A percentile compares a stretch with the other conserved stretches of the same genome.
These are phyloP conservation scores for Ranitomeya variabilis DNA, from an alignment of 2,113 vertebrate species.

Conservation along the genomic window DNA sequence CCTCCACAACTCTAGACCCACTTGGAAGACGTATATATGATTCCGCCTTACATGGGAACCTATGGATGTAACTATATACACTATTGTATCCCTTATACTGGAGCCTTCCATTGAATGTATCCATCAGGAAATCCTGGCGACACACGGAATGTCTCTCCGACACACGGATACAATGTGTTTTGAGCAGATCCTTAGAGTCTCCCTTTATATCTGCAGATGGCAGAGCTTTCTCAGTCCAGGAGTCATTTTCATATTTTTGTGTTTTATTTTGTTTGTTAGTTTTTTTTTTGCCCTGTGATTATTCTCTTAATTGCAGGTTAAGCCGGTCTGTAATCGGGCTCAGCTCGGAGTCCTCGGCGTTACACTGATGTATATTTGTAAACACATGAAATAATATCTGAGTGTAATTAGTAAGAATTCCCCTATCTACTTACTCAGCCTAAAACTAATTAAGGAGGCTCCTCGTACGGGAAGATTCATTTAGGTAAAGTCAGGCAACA, in stretches of 20 bases:
- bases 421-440: not conserved
- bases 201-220: not conserved
- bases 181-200: not conserved
- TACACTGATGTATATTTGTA: constrained; percentile 40
- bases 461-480: not conserved
- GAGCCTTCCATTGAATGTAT: too few species aligned
- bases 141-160: too few species aligned
- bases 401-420: constrained; percentile 41
- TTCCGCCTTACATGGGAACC: too few species aligned
- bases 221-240: not conserved
- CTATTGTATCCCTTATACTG: too few species aligned
- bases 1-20: too few species aligned
- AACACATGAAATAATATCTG: constrained; percentile 27
- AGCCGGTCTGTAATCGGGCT: constrained; percentile 25
- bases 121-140: too few species aligned
- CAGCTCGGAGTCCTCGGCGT: not conserved
- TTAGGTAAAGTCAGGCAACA: not conserved
- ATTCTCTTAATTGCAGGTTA: constrained; percentile 43
- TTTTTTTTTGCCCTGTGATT: not conserved
- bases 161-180: not conserved
- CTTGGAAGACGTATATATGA: too few species aligned
- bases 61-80: too few species aligned
- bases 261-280: constrained; percentile 5
- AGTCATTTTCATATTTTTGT: not conserved
- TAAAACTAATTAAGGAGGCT: constrained; percentile 13